Conservation (phyloP, 2,888 invertebrate genomes). For the Yponomeuta evonymella region DNA sequence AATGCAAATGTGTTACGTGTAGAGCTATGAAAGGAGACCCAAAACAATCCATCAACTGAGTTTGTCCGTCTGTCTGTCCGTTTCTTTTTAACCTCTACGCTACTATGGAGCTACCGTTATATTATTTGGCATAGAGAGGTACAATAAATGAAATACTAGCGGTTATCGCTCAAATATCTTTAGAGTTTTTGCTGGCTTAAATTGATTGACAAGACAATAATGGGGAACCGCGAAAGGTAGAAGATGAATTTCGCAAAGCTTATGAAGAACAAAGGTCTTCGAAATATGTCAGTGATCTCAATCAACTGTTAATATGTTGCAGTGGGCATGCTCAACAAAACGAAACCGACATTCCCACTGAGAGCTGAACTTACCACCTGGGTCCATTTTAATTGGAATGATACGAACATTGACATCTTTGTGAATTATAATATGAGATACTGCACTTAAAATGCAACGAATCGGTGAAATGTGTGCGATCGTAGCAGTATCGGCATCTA, state of each 20-base stretch:
- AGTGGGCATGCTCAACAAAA: not conserved
- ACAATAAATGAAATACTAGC: not conserved
- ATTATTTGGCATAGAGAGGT: not conserved
- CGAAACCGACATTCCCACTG: not conserved
- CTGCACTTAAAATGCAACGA: not conserved
- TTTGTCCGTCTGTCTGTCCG: slow-evolving; percentile 31
- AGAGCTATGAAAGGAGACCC: slow-evolving; percentile 27
- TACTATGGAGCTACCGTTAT: slow-evolving; percentile 26
- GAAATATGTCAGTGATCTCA: not conserved
- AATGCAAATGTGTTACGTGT: slow-evolving; percentile 24
- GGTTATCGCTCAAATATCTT: not conserved
- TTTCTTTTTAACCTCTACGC: slow-evolving; percentile 16
- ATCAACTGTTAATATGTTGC: slow-evolving; percentile 6
- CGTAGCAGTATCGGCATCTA: not conserved
- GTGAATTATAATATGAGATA: not conserved
- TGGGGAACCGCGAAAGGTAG: not conserved
- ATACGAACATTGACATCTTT: slow-evolving; percentile 5
- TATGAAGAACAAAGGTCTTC: not conserved
- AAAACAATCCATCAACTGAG: slow-evolving; percentile 37
- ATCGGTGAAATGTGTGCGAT: not conserved
- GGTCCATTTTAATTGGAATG: slow-evolving; percentile 13
- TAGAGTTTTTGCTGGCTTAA: not conserved
- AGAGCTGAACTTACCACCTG: slow-evolving; percentile 5
- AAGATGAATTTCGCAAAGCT: not conserved
- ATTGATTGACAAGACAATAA: slow-evolving; percentile 1